Evolutionary conservation across 2,113 vertebrate species (phyloP).

Genomic region (Panthera leo): DNA sequence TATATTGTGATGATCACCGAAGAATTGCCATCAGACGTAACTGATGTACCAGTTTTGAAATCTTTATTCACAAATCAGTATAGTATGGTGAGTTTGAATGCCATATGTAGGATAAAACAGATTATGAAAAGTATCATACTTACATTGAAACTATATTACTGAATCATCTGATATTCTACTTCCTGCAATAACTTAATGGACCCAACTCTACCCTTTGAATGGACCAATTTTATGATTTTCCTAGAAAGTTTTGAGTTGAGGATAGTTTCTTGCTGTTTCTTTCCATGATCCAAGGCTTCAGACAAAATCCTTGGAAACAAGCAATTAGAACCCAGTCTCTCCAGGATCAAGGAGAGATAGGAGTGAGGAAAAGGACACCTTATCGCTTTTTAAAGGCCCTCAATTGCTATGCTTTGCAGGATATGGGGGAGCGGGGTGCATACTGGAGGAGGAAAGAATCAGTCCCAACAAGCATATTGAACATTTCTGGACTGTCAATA

Average conservation of each 20-base stretch:
- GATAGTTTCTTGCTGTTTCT: conserved; percentile 5
- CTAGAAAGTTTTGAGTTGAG: not conserved
- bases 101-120: not conserved
- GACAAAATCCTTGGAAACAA: not conserved
- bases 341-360: not conserved
- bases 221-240: not conserved
- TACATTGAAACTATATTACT: not conserved
- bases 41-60: conserved; percentile 14
- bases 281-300: not conserved
- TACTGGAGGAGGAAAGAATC: not conserved
- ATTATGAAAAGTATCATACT: not conserved
- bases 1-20: not conserved
- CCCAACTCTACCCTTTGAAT: not conserved
- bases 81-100: conserved; percentile 12
- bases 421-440: not conserved
- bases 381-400: not conserved
- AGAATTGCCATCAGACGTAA: conserved; percentile 29
- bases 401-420: not conserved
- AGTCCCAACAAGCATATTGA: not conserved
- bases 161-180: not conserved
- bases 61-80: conserved; percentile 71
- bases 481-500: not conserved
- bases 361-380: not conserved
- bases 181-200: not conserved
- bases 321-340: not conserved